These are phyloP conservation scores for Mechanitis mazaeus DNA, from an alignment of 2,888 invertebrate species.

Conservation along the genomic window DNA sequence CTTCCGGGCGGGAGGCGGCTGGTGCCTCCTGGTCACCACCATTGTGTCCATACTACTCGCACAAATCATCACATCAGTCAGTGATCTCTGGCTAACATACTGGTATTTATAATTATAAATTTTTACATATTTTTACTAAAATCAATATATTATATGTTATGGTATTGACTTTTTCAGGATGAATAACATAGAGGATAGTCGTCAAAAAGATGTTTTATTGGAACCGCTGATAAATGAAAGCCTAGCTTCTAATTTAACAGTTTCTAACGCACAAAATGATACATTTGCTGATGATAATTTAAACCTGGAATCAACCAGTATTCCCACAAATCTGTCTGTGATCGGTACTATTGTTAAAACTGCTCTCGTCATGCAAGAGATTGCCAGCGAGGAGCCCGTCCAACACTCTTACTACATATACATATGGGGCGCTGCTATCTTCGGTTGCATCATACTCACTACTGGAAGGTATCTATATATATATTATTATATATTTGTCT, in stretches of 20 bases:
- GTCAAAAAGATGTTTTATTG: constrained; percentile 8
- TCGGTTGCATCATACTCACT: constrained; percentile 77
- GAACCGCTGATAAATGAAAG: neutral
- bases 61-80: constrained; percentile 81
- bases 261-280: constrained; percentile 9
- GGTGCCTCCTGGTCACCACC: constrained; percentile 72
- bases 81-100: constrained; percentile 86
- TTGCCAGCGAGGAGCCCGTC: constrained; percentile 38
- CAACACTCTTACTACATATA: constrained; percentile 65
- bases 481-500: too few relatives aligned
- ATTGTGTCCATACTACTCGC: constrained; percentile 78
- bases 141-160: neutral
- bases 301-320: constrained; percentile 24
- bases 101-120: constrained; percentile 73
- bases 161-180: constrained; percentile 48
- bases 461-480: constrained; percentile 60
- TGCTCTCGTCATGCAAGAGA: constrained; percentile 44
- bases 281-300: constrained; percentile 13
- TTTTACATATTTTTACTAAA: neutral
- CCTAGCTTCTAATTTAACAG: constrained; percentile 8
- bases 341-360: constrained; percentile 52
- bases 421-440: constrained; percentile 77
- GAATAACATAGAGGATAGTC: constrained; percentile 52
- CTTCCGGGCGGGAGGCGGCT: constrained; percentile 81
- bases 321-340: constrained; percentile 42